Percentiles rank a stretch among this genome's conserved stretches.
Evolutionary conservation across 2,113 vertebrate species (phyloP).

Genomic region (Chaetodon trifascialis): DNA sequence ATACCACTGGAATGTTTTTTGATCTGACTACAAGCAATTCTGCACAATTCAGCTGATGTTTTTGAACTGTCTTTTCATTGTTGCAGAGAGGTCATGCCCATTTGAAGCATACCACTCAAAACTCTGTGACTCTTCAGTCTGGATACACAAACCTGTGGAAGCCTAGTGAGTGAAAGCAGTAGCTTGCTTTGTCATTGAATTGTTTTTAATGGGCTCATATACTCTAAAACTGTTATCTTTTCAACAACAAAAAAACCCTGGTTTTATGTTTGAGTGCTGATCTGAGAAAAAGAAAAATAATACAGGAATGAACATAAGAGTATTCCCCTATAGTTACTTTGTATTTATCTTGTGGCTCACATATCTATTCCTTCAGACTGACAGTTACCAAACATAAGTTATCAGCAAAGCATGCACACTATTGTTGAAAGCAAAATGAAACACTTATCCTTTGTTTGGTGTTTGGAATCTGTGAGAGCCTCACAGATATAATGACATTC

Average conservation of each 20-base stretch:
- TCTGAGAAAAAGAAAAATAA: neutral
- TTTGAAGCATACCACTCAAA: constrained; percentile 20
- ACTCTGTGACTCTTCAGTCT: neutral
- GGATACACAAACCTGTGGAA: constrained; percentile 19
- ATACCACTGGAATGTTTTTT: neutral
- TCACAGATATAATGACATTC: neutral
- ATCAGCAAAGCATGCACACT: neutral
- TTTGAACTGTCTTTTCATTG: constrained; percentile 7
- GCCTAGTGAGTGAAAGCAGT: neutral
- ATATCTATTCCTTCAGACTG: neutral
- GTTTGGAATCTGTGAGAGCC: neutral
- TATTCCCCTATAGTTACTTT: neutral
- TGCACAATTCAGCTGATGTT: neutral
- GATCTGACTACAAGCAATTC: constrained; percentile 1
- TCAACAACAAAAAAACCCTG: neutral
- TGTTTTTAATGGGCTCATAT: constrained; percentile 18
- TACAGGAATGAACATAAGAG: neutral
- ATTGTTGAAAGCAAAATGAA: neutral
- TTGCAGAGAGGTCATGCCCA: neutral
- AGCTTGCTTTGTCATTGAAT: constrained; percentile 32
- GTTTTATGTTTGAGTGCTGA: neutral
- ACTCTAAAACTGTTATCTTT: constrained; percentile 24
- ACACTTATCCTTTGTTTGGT: constrained; percentile 15
- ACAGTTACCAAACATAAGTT: neutral
- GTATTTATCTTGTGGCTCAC: neutral